Conservation (phyloP, 2,113 vertebrate species). For the Glaucomys volans region DNA sequence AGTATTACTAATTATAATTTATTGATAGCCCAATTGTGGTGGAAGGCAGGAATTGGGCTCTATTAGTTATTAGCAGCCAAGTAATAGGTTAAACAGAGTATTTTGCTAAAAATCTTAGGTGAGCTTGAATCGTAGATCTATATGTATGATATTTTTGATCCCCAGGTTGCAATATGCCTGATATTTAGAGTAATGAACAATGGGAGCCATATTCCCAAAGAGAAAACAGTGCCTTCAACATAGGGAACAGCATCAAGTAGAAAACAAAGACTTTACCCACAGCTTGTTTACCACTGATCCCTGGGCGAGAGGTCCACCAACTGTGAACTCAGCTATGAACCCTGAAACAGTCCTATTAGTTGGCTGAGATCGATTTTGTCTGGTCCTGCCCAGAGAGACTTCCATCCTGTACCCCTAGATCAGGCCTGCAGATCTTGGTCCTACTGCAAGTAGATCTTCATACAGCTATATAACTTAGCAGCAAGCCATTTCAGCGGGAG, state of each 20-base stretch:
- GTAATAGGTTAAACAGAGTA: not conserved
- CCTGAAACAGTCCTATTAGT: not conserved
- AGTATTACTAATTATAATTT: not conserved
- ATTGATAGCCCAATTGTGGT: not conserved
- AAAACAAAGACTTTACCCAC: not conserved
- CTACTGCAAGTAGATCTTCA: too few species aligned
- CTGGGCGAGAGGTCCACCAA: not conserved
- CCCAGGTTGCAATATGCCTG: not conserved
- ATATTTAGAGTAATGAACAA: conserved; percentile 26
- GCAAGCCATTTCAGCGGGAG: not conserved
- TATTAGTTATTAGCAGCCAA: not conserved
- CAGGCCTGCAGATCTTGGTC: not conserved
- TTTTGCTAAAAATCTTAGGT: conserved; percentile 23
- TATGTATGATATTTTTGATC: not conserved
- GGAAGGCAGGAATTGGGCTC: not conserved
- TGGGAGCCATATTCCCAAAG: not conserved
- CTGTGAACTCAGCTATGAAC: not conserved
- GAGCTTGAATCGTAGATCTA: not conserved
- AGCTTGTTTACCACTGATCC: not conserved
- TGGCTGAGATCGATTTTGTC: not conserved
- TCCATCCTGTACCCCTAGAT: not conserved
- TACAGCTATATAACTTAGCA: not conserved
- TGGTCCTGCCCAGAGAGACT: not conserved
- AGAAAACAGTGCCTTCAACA: not conserved
- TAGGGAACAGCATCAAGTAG: not conserved